These are phyloP conservation scores for Desoria tigrina DNA, from an alignment of 2,888 invertebrate species.

Conservation along the genomic window DNA sequence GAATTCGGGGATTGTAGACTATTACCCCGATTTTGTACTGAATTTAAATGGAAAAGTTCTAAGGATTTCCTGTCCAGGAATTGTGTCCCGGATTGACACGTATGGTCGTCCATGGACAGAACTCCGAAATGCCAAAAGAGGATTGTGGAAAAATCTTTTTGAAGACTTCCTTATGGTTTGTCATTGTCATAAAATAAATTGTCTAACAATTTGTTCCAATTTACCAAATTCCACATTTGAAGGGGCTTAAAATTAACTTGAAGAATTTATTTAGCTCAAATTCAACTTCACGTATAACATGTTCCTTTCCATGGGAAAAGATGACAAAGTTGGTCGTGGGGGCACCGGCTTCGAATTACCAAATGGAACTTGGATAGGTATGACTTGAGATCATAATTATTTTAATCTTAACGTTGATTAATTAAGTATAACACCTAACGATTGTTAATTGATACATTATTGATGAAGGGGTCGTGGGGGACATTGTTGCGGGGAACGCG, in stretches of 20 bases:
- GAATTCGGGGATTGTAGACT: conserved; percentile 12
- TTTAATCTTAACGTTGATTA: no score
- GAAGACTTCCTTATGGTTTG: conserved; percentile 37
- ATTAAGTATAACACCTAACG: no score
- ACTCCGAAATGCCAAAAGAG: conserved; percentile 36
- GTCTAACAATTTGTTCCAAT: no score
- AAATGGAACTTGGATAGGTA: conserved; percentile 43
- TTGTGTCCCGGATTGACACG: conserved; percentile 37
- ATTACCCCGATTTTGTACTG: conserved; percentile 41
- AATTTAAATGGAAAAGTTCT: conserved; percentile 37
- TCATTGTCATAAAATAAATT: no score
- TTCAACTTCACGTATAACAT: conserved; percentile 44
- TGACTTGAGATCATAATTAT: no score
- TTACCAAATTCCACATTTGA: no score
- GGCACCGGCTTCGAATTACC: conserved; percentile 36
- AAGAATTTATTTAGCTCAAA: conserved; percentile 28
- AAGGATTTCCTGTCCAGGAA: conserved; percentile 32
- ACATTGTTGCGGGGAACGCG: conserved; percentile 28
- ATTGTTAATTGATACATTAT: no score
- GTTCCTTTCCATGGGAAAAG: conserved; percentile 31
- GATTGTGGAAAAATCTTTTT: conserved; percentile 42
- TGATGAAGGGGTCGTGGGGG: conserved; percentile 32
- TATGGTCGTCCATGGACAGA: conserved; percentile 33
- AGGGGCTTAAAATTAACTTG: no score
- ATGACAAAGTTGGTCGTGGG: conserved; percentile 37